Conservation (phyloP, 2,113 vertebrate species). For the Petrocephalus microphthalmus region DNA sequence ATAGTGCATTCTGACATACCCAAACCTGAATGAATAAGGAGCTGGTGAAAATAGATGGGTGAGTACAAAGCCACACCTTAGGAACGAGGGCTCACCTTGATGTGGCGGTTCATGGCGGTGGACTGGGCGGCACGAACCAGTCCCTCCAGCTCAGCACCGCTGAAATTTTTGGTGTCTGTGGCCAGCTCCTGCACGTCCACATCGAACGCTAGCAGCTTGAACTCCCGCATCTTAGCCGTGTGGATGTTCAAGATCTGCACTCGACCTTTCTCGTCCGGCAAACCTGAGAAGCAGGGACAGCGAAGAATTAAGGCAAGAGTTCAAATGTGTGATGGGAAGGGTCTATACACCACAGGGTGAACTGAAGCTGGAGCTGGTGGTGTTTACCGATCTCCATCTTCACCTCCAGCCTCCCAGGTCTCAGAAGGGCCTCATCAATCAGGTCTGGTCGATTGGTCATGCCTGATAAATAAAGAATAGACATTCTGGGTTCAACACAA, state of each 20-base stretch:
- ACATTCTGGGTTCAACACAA: background rate
- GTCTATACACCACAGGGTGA: background rate
- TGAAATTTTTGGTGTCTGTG: constrained; percentile 90
- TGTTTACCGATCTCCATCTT: constrained; percentile 96
- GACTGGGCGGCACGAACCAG: constrained; percentile 92
- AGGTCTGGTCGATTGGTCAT: constrained; percentile 98
- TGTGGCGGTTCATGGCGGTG: constrained; percentile 95
- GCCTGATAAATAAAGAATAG: constrained; percentile 56
- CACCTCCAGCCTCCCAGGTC: constrained; percentile 89
- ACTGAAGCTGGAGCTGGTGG: background rate
- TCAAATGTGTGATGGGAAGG: background rate
- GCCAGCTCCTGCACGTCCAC: constrained; percentile 83
- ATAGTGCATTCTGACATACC: background rate
- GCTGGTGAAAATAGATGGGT: background rate
- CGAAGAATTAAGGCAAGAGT: background rate
- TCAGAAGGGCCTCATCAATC: constrained; percentile 89
- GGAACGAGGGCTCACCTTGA: constrained; percentile 71
- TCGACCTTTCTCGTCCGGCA: constrained; percentile 85
- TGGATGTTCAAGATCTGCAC: constrained; percentile 93
- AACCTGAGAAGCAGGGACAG: constrained; percentile 52
- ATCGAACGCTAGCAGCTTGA: constrained; percentile 69
- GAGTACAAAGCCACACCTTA: background rate
- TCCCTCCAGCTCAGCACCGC: constrained; percentile 89
- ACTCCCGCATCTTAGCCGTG: constrained; percentile 81
- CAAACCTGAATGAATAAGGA: background rate